Conservation (phyloP, 2,888 invertebrate genomes). For the Beris chalybata region DNA sequence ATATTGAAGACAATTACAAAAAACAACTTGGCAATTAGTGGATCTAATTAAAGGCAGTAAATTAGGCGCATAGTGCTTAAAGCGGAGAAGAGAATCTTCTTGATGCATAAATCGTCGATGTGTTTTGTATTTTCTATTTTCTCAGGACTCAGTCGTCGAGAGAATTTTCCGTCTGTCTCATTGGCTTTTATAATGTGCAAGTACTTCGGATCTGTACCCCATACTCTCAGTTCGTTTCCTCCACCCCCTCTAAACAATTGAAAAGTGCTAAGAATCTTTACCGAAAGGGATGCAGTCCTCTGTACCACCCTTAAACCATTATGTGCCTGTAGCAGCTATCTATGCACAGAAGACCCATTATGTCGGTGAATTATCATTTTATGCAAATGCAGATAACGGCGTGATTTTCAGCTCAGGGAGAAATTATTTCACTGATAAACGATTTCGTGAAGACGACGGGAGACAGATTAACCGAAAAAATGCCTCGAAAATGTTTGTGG, state of each 20-base stretch:
- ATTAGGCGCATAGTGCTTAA: conserved; percentile 43
- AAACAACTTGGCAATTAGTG: conserved; percentile 47
- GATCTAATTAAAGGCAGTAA: conserved; percentile 48
- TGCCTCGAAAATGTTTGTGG: conserved; percentile 25
- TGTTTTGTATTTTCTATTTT: conserved; percentile 38
- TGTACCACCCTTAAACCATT: conserved; percentile 12
- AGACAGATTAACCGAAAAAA: conserved; percentile 33
- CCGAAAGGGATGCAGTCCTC: conserved; percentile 16
- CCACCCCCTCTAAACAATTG: conserved; percentile 18
- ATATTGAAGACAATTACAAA: conserved; percentile 42
- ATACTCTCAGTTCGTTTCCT: neutral
- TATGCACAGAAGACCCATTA: conserved; percentile 38
- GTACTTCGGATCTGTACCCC: neutral
- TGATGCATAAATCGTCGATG: conserved; percentile 38
- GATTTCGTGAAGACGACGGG: conserved; percentile 33
- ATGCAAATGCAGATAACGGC: conserved; percentile 45
- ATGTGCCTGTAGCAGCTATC: conserved; percentile 33
- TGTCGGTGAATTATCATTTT: conserved; percentile 44
- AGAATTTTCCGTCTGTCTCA: conserved; percentile 19
- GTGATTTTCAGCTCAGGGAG: conserved; percentile 37
- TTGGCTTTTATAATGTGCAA: conserved; percentile 26
- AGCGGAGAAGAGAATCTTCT: conserved; percentile 34
- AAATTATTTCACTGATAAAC: conserved; percentile 35
- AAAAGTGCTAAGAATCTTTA: conserved; percentile 25
- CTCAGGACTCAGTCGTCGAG: conserved; percentile 32